A percentile compares a stretch with the other conserved stretches of the same genome.
phyloP scores from a whole-genome alignment of 35 echinoderm and acorn worm species.

The Holothuria glaberrima region DNA sequence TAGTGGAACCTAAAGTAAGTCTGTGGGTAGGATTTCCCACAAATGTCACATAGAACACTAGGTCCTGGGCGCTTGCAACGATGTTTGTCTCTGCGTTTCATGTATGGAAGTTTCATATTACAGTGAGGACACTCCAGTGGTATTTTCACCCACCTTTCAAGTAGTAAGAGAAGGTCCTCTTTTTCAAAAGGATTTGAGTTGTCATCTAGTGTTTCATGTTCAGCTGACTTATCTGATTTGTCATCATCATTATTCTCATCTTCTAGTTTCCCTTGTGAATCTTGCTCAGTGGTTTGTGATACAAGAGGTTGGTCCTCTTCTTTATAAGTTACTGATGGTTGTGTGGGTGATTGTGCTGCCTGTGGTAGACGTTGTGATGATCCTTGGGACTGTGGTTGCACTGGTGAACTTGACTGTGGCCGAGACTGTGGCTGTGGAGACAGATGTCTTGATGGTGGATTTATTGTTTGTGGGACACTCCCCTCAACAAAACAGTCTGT shows the following conservation, averaged over 20 bases:
- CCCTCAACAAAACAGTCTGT: neutral
- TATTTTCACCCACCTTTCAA: conserved; percentile 56
- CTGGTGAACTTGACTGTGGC: neutral
- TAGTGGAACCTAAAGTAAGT: conserved; percentile 61
- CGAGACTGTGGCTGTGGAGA: conserved; percentile 13
- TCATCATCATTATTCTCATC: neutral
- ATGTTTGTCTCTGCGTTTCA: conserved; percentile 50
- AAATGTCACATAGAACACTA: conserved; percentile 46
- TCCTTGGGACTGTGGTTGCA: neutral
- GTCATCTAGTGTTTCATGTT: neutral
- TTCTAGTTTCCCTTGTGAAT: neutral
- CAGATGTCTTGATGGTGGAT: neutral
- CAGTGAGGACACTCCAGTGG: conserved; percentile 42
- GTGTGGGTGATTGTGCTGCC: neutral
- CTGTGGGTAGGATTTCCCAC: conserved; percentile 50
- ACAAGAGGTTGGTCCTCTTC: neutral
- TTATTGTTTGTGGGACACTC: conserved; percentile 6
- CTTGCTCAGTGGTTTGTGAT: neutral
- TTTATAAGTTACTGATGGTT: neutral
- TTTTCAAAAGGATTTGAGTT: conserved; percentile 35
- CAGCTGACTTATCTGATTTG: neutral
- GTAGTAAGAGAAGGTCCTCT: neutral
- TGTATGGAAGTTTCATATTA: conserved; percentile 49
- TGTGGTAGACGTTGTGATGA: neutral
- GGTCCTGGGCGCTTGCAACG: conserved; percentile 42